Evolutionary conservation across 2,888 invertebrate species (phyloP).

Genomic region (Sthenelais limicola): DNA sequence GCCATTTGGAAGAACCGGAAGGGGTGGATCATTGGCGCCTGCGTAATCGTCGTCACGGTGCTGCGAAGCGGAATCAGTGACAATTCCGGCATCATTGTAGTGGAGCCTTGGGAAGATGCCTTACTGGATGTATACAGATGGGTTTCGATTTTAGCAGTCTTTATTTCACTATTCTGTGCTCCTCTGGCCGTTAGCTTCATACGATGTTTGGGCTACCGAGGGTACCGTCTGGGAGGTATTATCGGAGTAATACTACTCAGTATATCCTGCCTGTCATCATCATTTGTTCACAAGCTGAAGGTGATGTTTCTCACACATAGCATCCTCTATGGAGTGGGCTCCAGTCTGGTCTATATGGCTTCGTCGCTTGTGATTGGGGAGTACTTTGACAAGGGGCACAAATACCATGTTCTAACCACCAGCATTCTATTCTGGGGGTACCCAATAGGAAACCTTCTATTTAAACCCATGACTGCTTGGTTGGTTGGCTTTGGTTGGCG

Average conservation of each 20-base stretch:
- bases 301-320: slow-evolving; percentile 60
- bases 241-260: slow-evolving; percentile 53
- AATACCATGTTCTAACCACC: slow-evolving; percentile 59
- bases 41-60: slow-evolving; percentile 55
- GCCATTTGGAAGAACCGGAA: slow-evolving; percentile 37
- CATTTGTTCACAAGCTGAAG: slow-evolving; percentile 54
- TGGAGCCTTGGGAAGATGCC: too few relatives aligned
- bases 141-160: slow-evolving; percentile 60
- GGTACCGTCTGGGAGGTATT: slow-evolving; percentile 55
- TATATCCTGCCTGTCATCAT: slow-evolving; percentile 54
- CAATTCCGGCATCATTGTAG: slow-evolving; percentile 58
- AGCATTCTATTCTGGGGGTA: slow-evolving; percentile 61
- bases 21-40: slow-evolving; percentile 55
- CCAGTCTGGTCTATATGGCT: slow-evolving; percentile 58
- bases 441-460: slow-evolving; percentile 57
- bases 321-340: slow-evolving; percentile 57
- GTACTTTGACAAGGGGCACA: slow-evolving; percentile 59
- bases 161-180: slow-evolving; percentile 55
- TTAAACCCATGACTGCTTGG: slow-evolving; percentile 60
- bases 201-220: slow-evolving; percentile 52
- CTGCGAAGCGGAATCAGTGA: slow-evolving; percentile 56
- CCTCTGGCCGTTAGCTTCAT: slow-evolving; percentile 57
- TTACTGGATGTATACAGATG: too few relatives aligned
- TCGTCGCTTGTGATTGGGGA: slow-evolving; percentile 60
- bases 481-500: slow-evolving; percentile 57